phyloP scores from a whole-genome alignment of 1,140 invertebrate species.

The Luehdorfia chinensis region DNA sequence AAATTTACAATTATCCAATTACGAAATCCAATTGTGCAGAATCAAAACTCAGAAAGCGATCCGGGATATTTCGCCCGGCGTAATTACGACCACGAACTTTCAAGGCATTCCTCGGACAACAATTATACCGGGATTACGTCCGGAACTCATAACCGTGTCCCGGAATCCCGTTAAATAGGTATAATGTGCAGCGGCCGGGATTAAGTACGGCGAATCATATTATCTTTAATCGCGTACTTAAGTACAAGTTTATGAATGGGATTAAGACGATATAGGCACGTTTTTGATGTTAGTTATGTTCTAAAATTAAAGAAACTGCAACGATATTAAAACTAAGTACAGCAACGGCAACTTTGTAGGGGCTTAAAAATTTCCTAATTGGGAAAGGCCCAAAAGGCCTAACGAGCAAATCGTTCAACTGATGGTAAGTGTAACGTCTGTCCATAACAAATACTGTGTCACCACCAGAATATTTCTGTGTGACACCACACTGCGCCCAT shows the following conservation, averaged over 20 bases:
- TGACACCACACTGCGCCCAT: no score
- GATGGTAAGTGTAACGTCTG: no score
- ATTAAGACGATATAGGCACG: slow-evolving; percentile 36
- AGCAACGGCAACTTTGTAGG: no score
- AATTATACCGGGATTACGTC: slow-evolving; percentile 65
- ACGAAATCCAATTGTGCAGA: slow-evolving; percentile 1
- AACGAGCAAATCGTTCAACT: no score
- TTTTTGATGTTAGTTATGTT: slow-evolving; percentile 20
- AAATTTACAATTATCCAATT: no score
- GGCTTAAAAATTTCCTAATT: no score
- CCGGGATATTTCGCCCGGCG: slow-evolving; percentile 29
- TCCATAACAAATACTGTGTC: no score
- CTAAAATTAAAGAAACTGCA: not conserved
- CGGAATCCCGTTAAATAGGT: slow-evolving; percentile 65
- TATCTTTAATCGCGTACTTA: slow-evolving; percentile 61
- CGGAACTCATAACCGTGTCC: slow-evolving; percentile 64
- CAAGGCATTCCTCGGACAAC: slow-evolving; percentile 63
- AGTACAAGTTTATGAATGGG: slow-evolving; percentile 55
- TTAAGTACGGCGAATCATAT: slow-evolving; percentile 57
- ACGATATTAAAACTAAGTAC: no score
- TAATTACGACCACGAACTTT: slow-evolving; percentile 55
- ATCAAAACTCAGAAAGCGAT: slow-evolving; percentile 23
- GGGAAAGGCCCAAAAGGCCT: no score
- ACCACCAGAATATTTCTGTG: no score
- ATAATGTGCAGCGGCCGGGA: slow-evolving; percentile 50